Base-by-base conservation (phyloP, 2,888 invertebrate genomes). In the Neoaliturus tenellus region DNA sequence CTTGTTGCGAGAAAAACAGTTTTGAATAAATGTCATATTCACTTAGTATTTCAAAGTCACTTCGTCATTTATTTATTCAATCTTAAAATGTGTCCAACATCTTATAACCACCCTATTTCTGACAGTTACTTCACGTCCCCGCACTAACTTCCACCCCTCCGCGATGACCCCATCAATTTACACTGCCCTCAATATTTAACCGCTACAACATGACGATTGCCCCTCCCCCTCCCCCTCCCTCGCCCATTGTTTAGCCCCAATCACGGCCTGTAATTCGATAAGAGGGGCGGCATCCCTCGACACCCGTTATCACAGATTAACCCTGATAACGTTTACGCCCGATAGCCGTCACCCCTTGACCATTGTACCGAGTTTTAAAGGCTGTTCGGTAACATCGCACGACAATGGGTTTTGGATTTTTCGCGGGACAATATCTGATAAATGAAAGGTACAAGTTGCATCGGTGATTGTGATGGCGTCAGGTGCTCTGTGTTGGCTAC, bases 361-460 rank as follows among this genome's bases (percentile, higher is more conserved):
- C 78, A 55, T 78, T 78, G 78, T 78, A 78, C 31, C 78, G 75
- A 25, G 44, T 75, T 75, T 48, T 73, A 75, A n/a, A n/a, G 78
- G 48, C 55, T 78, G 33, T 39, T 20, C 10, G 20, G 31, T 25
- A 23, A 23, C 73, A 17, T 10, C 44, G 31, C 17, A 0, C 48
- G n/a, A 78, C 78, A 78, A 78, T 78, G 35, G 35, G 33, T 48
- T 78, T 35, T n/a, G 35, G 78, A 28, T 78, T 55, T 55, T 48
- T 44, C 25, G 35, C 39, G 44, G 48, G 48, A 75, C 75, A 75
- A 48, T 35, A 48, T 8, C 75, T 75, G 75, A 75, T 75, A 75
- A 75, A 75, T 75, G 75, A 75, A 75, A 75, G 71, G 23, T 48
- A 12, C 75, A 28, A 17, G 71, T 35, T 39, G 20, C n/a, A 20